Evolutionary conservation across 1,140 invertebrate species (phyloP).

Genomic region (Stegodyphus dumicola): DNA sequence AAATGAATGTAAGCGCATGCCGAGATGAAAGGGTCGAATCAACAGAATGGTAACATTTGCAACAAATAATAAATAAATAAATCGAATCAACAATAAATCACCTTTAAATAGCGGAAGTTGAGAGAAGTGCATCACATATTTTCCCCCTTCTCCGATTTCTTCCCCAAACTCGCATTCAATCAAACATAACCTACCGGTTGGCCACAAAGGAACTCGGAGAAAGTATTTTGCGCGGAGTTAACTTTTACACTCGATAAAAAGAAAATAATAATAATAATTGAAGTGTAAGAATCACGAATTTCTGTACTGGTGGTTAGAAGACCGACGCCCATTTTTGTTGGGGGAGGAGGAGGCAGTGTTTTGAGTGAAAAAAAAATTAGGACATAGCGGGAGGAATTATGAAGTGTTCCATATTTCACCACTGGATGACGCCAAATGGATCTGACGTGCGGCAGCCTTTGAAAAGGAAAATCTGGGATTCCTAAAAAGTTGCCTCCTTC

Average conservation of each 20-base stretch:
- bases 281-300: no score
- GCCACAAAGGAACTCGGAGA: neutral
- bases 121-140: neutral
- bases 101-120: neutral
- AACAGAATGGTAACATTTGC: neutral
- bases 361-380: neutral
- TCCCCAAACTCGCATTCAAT: no score
- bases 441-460: conserved; percentile 3
- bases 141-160: no score
- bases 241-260: neutral
- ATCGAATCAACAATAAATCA: neutral
- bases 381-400: neutral
- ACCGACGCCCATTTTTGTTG: no score
- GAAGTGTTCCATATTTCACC: conserved; percentile 37
- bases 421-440: neutral
- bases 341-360: no score
- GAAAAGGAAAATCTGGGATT: conserved; percentile 16
- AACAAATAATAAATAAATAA: neutral
- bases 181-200: no score
- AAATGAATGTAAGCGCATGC: neutral
- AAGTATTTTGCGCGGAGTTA: neutral
- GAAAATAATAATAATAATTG: neutral
- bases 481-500: neutral
- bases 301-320: no score
- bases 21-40: neutral